These are phyloP conservation scores for Hassar affinis DNA, from an alignment of 2,113 vertebrate species.

Conservation along the genomic window DNA sequence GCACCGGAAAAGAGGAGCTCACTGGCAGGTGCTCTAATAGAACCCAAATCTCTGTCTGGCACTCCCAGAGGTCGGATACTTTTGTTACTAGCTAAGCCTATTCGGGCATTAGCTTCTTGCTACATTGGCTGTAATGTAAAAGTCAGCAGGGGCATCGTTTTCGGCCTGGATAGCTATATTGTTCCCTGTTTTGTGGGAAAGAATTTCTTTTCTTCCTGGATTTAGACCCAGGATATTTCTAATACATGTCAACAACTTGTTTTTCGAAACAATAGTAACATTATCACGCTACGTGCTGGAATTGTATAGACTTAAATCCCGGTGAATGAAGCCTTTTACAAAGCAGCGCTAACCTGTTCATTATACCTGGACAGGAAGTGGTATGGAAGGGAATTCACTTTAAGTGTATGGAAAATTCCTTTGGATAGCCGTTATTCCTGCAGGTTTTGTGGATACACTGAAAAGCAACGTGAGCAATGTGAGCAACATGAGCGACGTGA, in stretches of 20 bases:
- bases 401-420: slow-evolving; percentile 9
- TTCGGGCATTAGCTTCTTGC: slow-evolving; percentile 69
- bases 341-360: slow-evolving; percentile 24
- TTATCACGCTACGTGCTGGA: slow-evolving; percentile 48
- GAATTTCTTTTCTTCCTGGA: slow-evolving; percentile 64
- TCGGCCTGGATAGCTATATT: slow-evolving; percentile 72
- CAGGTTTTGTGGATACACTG: not conserved
- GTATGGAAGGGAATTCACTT: not conserved
- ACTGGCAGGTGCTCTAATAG: slow-evolving; percentile 71
- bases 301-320: slow-evolving; percentile 39
- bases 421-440: not conserved
- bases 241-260: slow-evolving; percentile 63
- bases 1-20: slow-evolving; percentile 58
- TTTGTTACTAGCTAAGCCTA: slow-evolving; percentile 72
- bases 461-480: not conserved
- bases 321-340: slow-evolving; percentile 9
- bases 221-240: slow-evolving; percentile 63
- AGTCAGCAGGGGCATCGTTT: slow-evolving; percentile 74
- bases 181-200: slow-evolving; percentile 61
- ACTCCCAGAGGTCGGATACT: slow-evolving; percentile 66
- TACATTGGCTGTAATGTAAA: slow-evolving; percentile 70
- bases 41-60: slow-evolving; percentile 63
- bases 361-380: slow-evolving; percentile 7
- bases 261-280: slow-evolving; percentile 52
- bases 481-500: not conserved